Percentiles rank a stretch among this genome's conserved stretches.
phyloP scores from a whole-genome alignment of 1,140 invertebrate species.

The Hormaphis cornu region DNA sequence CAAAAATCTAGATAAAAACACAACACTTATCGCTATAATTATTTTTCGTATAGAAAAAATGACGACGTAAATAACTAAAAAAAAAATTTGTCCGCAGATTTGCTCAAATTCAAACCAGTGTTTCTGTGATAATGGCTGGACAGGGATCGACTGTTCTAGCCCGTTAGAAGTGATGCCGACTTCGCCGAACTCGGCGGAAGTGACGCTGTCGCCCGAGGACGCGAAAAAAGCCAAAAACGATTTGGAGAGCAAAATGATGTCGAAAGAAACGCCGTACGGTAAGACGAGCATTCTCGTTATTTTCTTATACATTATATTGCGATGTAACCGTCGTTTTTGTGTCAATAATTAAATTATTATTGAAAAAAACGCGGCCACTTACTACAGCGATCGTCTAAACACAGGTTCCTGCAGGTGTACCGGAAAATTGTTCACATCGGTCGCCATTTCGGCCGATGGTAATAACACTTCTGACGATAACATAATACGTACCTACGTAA shows the following conservation, averaged over 20 bases:
- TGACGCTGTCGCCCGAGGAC: constrained; percentile 43
- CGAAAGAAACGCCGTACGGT: constrained; percentile 35
- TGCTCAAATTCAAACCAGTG: constrained; percentile 91
- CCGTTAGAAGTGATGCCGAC: constrained; percentile 55
- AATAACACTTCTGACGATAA: too few relatives aligned
- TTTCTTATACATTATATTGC: too few relatives aligned
- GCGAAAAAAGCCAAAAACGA: constrained; percentile 40
- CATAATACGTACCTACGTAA: too few relatives aligned
- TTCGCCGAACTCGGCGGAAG: constrained; percentile 42
- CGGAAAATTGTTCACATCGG: too few relatives aligned
- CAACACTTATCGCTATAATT: not conserved
- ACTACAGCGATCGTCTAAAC: too few relatives aligned
- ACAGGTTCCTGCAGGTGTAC: too few relatives aligned
- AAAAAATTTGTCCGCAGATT: constrained; percentile 50
- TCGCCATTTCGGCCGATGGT: too few relatives aligned
- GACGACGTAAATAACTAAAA: not conserved
- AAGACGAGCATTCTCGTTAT: too few relatives aligned
- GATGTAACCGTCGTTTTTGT: too few relatives aligned
- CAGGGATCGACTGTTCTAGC: constrained; percentile 77
- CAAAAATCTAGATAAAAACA: not conserved
- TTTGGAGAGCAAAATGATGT: constrained; percentile 50
- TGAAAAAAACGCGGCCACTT: too few relatives aligned
- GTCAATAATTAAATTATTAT: too few relatives aligned
- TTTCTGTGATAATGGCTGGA: constrained; percentile 81
- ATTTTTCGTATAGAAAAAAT: not conserved